Percentiles rank a stretch among this genome's conserved stretches.
phyloP scores from a whole-genome alignment of 2,888 invertebrate genomes.

The Sarcophaga carnaria region DNA sequence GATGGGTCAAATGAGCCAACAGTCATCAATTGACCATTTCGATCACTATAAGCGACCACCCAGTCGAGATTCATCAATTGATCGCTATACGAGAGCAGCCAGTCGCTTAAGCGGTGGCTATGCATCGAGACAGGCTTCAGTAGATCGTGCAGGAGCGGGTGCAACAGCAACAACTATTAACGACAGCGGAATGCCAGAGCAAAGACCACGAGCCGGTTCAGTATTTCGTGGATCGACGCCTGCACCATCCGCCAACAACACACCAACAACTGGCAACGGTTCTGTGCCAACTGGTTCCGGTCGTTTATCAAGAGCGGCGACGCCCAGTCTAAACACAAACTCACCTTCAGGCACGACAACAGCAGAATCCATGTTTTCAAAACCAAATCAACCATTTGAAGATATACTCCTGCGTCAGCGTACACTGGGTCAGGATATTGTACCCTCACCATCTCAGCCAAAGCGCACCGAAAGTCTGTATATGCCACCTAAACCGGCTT shows the following conservation, averaged over 20 bases:
- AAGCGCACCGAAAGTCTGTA: constrained; percentile 95
- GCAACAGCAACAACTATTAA: constrained; percentile 52
- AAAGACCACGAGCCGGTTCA: constrained; percentile 84
- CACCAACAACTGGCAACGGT: constrained; percentile 85
- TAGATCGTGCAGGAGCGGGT: constrained; percentile 85
- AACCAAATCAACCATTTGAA: constrained; percentile 87
- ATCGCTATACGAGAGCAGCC: constrained; percentile 89
- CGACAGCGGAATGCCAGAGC: constrained; percentile 65
- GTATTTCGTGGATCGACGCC: constrained; percentile 82
- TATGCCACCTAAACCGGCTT: constrained; percentile 85
- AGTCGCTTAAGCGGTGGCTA: constrained; percentile 83
- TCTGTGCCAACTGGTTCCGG: constrained; percentile 83
- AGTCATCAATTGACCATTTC: constrained; percentile 93
- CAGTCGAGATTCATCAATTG: constrained; percentile 93
- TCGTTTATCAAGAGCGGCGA: constrained; percentile 82
- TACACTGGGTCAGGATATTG: constrained; percentile 93
- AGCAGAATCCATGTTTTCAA: constrained; percentile 81
- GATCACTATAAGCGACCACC: constrained; percentile 97
- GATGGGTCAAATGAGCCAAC: constrained; percentile 80
- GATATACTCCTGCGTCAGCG: constrained; percentile 91
- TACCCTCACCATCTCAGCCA: constrained; percentile 93
- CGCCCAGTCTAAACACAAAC: constrained; percentile 81
- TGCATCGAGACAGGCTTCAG: constrained; percentile 89
- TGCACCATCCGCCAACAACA: constrained; percentile 70
- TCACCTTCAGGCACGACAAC: constrained; percentile 77